Conservation (phyloP, 2,888 invertebrate genomes). For the Elmis aenea region DNA sequence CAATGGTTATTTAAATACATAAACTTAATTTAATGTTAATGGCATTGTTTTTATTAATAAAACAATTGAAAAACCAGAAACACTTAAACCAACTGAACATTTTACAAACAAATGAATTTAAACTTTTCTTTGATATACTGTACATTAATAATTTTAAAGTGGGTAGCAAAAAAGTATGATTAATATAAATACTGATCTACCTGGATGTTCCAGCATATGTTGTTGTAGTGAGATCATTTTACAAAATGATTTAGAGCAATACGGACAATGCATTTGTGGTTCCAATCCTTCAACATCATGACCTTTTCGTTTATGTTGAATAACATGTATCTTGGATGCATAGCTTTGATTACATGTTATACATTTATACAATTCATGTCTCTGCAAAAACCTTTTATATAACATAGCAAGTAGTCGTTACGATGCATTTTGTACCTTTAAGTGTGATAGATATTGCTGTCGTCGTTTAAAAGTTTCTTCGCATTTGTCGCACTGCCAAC, state of each 20-base stretch:
- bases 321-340: constrained; percentile 34
- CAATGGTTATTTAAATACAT: too few species aligned
- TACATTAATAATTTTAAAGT: too few species aligned
- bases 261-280: constrained; percentile 25
- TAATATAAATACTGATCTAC: constrained; percentile 7
- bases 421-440: constrained; percentile 26
- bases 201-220: constrained; percentile 26
- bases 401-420: neutral
- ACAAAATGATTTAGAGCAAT: constrained; percentile 26
- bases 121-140: too few species aligned
- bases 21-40: too few species aligned
- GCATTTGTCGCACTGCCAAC: constrained; percentile 36
- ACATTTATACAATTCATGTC: constrained; percentile 41
- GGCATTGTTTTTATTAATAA: too few species aligned
- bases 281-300: constrained; percentile 26
- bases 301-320: constrained; percentile 26
- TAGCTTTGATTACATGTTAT: constrained; percentile 36
- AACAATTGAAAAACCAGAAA: too few species aligned
- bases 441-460: constrained; percentile 38
- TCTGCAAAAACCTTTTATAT: constrained; percentile 18
- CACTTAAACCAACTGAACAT: too few species aligned
- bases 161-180: too few species aligned
- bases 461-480: constrained; percentile 36
- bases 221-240: constrained; percentile 21
- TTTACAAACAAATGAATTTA: too few species aligned